Evolutionary conservation across 2,113 vertebrate species (phyloP).

Genomic region (Pao palembangensis): DNA sequence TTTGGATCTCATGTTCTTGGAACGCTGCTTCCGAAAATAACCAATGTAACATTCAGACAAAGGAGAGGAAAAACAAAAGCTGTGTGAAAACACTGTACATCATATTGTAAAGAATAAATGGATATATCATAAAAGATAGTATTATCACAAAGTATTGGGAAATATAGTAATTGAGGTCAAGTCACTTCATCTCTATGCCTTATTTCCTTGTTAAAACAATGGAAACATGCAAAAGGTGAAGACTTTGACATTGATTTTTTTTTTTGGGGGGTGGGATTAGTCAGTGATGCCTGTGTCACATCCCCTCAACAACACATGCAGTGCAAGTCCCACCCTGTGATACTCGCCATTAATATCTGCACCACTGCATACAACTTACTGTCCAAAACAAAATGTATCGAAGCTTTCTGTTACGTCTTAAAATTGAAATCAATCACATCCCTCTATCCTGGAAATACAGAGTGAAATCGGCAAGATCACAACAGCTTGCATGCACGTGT

Average conservation of each 20-base stretch:
- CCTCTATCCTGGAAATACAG: conserved; percentile 21
- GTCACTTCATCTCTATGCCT: background rate
- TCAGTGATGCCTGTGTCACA: conserved; percentile 70
- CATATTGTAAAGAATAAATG: conserved; percentile 15
- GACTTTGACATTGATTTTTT: conserved; percentile 10
- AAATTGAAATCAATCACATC: conserved; percentile 20
- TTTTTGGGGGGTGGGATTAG: conserved; percentile 5
- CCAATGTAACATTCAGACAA: conserved; percentile 15
- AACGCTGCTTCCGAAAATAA: conserved; percentile 35
- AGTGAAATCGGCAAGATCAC: conserved; percentile 38
- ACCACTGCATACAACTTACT: conserved; percentile 35
- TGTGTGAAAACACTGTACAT: conserved; percentile 6
- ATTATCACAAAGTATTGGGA: conserved; percentile 7
- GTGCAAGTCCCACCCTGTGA: conserved; percentile 25
- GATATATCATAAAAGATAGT: conserved; percentile 14
- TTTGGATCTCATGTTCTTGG: conserved; percentile 41
- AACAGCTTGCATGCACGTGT: conserved; percentile 68
- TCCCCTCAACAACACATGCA: conserved; percentile 20
- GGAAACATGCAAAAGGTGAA: no score
- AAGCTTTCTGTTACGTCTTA: conserved; percentile 34
- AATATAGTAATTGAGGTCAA: conserved; percentile 1
- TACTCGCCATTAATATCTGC: conserved; percentile 47
- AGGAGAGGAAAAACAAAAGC: conserved; percentile 1
- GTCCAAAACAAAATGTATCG: conserved; percentile 17
- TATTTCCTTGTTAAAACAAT: background rate